phyloP scores from a whole-genome alignment of 2,888 invertebrate species.

The Graphium colonna region DNA sequence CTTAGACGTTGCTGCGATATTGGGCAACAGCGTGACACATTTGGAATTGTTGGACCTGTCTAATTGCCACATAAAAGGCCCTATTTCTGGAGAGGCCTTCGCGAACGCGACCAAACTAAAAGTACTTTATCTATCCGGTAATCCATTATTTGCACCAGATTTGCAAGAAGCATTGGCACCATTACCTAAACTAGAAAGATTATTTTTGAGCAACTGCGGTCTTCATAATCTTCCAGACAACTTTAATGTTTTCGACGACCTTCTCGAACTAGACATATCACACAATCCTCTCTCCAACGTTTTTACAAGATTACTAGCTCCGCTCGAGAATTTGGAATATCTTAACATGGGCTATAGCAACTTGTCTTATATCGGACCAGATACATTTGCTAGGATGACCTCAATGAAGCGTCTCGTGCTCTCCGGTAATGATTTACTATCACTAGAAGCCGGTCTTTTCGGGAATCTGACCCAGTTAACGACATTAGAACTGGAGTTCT shows the following conservation, averaged over 20 bases:
- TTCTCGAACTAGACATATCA: conserved; percentile 85
- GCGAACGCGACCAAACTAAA: conserved; percentile 83
- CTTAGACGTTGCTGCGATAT: conserved; percentile 82
- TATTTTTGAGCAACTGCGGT: conserved; percentile 84
- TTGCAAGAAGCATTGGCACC: conserved; percentile 83
- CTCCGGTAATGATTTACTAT: conserved; percentile 84
- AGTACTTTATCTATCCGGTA: conserved; percentile 83
- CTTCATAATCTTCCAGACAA: conserved; percentile 82
- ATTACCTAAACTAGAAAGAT: conserved; percentile 81
- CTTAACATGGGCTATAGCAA: conserved; percentile 87
- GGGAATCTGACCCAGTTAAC: conserved; percentile 83
- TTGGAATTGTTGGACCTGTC: conserved; percentile 84
- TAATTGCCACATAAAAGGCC: conserved; percentile 83
- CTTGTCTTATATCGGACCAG: conserved; percentile 82
- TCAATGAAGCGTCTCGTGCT: conserved; percentile 82
- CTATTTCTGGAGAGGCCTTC: conserved; percentile 84
- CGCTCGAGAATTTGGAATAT: conserved; percentile 83
- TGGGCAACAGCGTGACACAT: conserved; percentile 82
- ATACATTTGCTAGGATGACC: conserved; percentile 85
- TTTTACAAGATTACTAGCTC: conserved; percentile 82
- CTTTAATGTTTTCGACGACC: conserved; percentile 82
- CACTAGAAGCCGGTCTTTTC: conserved; percentile 83
- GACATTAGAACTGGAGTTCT: conserved; percentile 84
- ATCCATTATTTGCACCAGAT: conserved; percentile 84
- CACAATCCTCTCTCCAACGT: conserved; percentile 85